phyloP scores from a whole-genome alignment of 2,888 invertebrate species.

The Euproctis similis region DNA sequence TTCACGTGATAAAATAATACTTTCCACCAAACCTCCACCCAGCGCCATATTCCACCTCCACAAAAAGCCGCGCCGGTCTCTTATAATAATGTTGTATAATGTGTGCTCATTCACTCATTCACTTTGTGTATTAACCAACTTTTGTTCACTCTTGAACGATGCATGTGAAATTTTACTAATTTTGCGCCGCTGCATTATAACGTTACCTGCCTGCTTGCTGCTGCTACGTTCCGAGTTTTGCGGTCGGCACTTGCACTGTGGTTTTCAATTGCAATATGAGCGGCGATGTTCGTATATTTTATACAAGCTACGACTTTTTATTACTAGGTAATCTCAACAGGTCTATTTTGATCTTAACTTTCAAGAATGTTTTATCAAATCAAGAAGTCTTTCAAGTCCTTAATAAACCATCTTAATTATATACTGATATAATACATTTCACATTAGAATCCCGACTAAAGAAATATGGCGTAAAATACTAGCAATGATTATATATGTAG shows the following conservation, averaged over 20 bases:
- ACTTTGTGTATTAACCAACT: constrained; percentile 30
- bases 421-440: too few relatives aligned
- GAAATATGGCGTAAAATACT: neutral
- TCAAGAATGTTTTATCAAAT: too few relatives aligned
- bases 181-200: constrained; percentile 1
- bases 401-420: too few relatives aligned
- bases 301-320: neutral
- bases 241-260: neutral
- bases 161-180: constrained; percentile 16
- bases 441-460: neutral
- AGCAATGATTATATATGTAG: constrained; percentile 2
- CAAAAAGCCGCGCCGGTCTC: constrained; percentile 4
- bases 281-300: neutral
- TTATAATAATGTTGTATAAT: constrained; percentile 13
- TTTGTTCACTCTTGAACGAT: constrained; percentile 22
- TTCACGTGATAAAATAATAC: constrained; percentile 13
- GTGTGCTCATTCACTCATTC: constrained; percentile 21
- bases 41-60: constrained; percentile 11
- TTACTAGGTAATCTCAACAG: too few relatives aligned
- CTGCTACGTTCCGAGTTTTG: neutral
- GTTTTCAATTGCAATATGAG: neutral
- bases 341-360: too few relatives aligned
- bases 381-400: too few relatives aligned
- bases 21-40: constrained; percentile 5
- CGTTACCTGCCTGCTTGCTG: too few relatives aligned